Base-by-base conservation (phyloP, 2,113 vertebrate genomes). In the Hemiscyllium ocellatum region DNA sequence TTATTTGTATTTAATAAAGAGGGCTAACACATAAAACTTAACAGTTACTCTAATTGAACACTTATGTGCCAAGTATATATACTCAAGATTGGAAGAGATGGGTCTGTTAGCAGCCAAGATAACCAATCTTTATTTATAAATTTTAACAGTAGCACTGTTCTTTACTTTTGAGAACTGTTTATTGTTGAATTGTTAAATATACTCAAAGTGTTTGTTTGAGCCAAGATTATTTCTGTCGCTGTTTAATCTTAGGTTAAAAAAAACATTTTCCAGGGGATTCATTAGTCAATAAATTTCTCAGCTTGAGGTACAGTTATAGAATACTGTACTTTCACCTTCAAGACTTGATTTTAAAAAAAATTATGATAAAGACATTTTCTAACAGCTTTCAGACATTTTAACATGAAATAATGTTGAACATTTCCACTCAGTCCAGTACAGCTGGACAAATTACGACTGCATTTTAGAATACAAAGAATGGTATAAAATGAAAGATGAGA, bases 191-290 rank as follows among this genome's bases (percentile, higher is more conserved):
- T 47, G 42, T 95, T 95, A 19, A 70, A 72, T 70, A 1, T 95
- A 29, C 47, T 15, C 52, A 33, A 56, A 94, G 20, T 95, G 22
- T 50, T 47, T 95, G 26, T 68, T 95, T 72, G 69, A 50, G 42
- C 37, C 65, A 70, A 70, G 42, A 47, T 94, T 94, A 94, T 94
- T 94, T 94, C 61, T n/a, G 37, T 72, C 42, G 24, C 66, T 94
- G 66, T 52, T 69, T 52, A 50, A 95, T 72, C 6, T 68, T 20
- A 72, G 3, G 24, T 72, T 72, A 72, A 95, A 42, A 29, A 95
- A 95, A 42, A 6, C 66, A 26, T 94, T 47, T 70, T 70, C 37
- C 66, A 94, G 42, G 10, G 50, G 4, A 50, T 68, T 95, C 68
- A 13, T 72, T 69, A 12, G 19, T 70, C 47, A 69, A 72, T 94